Percentiles rank a stretch among this genome's conserved stretches.
phyloP scores from a whole-genome alignment of 1,140 invertebrate genomes.

The Drosophila sucinea region DNA sequence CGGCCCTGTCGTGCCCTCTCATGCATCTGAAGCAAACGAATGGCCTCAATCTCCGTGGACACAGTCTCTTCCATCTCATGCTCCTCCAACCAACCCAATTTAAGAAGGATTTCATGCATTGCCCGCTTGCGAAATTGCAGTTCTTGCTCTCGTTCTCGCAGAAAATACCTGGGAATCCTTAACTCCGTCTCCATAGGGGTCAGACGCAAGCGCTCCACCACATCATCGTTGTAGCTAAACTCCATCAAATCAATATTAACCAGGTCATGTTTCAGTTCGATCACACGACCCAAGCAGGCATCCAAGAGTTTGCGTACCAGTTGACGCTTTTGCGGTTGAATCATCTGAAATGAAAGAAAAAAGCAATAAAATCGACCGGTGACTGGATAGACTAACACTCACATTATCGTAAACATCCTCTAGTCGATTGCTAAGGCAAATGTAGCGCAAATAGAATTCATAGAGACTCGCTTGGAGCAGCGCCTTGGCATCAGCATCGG shows the following conservation, averaged over 20 bases:
- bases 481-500: conserved; percentile 60
- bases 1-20: conserved; percentile 95
- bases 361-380: background rate
- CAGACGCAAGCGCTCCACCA: conserved; percentile 86
- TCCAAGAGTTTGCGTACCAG: conserved; percentile 92
- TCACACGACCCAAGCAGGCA: conserved; percentile 89
- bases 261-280: conserved; percentile 92
- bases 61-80: conserved; percentile 85
- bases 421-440: conserved; percentile 89
- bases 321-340: conserved; percentile 95
- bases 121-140: conserved; percentile 86
- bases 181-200: conserved; percentile 88
- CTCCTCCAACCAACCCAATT: conserved; percentile 88
- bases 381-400: conserved; percentile 74
- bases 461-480: conserved; percentile 69
- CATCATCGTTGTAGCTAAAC: conserved; percentile 93
- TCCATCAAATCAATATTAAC: conserved; percentile 94
- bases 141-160: conserved; percentile 87
- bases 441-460: conserved; percentile 87
- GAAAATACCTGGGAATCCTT: conserved; percentile 88
- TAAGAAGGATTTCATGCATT: conserved; percentile 87
- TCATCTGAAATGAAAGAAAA: conserved; percentile 83
- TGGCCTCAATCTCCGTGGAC: conserved; percentile 92
- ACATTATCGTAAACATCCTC: conserved; percentile 91
- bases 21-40: conserved; percentile 93